These are phyloP conservation scores for Hyphantria cunea DNA, from an alignment of 1,140 invertebrate species.

Conservation along the genomic window DNA sequence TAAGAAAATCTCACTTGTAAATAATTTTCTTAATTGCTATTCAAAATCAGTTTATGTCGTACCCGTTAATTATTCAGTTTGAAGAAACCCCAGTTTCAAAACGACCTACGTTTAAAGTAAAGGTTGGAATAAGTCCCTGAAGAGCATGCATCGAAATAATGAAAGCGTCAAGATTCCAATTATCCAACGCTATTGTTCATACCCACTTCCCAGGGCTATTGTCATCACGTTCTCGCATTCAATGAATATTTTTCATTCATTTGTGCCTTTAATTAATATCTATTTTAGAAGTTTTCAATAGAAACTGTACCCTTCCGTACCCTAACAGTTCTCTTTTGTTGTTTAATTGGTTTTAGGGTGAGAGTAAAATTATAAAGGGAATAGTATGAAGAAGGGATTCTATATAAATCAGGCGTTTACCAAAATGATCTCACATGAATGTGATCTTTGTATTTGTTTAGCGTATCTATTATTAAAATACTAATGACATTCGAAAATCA, in stretches of 20 bases:
- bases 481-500: too few species aligned
- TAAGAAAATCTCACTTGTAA: neutral
- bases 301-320: conserved; percentile 27
- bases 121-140: conserved; percentile 2
- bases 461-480: too few species aligned
- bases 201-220: conserved; percentile 27
- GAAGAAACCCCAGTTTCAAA: neutral
- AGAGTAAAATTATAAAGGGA: conserved; percentile 14
- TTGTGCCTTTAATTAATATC: conserved; percentile 38
- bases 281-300: conserved; percentile 28
- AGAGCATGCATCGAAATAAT: conserved; percentile 29
- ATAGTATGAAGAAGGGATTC: conserved; percentile 4
- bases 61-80: neutral
- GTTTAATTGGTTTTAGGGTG: conserved; percentile 25
- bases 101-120: neutral
- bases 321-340: conserved; percentile 20
- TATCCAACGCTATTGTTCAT: conserved; percentile 39
- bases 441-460: too few species aligned
- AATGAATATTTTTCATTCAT: conserved; percentile 39
- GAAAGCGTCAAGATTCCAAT: conserved; percentile 36
- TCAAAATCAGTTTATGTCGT: too few species aligned
- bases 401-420: conserved; percentile 8
- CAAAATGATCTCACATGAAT: neutral
- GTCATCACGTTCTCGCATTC: conserved; percentile 33
- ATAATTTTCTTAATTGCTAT: neutral